Evolutionary conservation across 2,888 invertebrate species (phyloP).

Genomic region (Sphecodes monilicornis): DNA sequence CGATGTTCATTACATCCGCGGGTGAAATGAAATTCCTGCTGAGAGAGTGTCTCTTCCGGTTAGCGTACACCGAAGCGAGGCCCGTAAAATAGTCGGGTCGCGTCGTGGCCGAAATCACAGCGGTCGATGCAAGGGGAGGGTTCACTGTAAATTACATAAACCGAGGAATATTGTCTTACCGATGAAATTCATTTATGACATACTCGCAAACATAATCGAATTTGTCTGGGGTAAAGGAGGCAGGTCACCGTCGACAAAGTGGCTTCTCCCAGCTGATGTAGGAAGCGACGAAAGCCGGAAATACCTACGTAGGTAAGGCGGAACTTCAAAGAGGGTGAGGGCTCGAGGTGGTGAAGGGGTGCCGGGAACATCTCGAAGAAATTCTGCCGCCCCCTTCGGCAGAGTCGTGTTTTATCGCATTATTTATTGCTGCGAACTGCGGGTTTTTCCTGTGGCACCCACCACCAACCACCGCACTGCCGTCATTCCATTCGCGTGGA

Average conservation of each 20-base stretch:
- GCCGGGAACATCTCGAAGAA: conserved; percentile 60
- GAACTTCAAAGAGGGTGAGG: conserved; percentile 63
- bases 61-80: background rate
- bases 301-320: conserved; percentile 53
- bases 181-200: conserved; percentile 69
- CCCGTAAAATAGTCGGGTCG: background rate
- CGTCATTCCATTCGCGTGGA: conserved; percentile 70
- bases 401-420: conserved; percentile 84
- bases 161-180: conserved; percentile 62
- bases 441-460: conserved; percentile 55
- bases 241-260: conserved; percentile 64
- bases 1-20: background rate
- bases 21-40: background rate
- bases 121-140: conserved; percentile 9
- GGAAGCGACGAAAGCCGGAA: conserved; percentile 63
- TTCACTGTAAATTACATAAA: conserved; percentile 65
- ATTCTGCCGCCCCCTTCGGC: conserved; percentile 69
- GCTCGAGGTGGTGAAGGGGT: conserved; percentile 3
- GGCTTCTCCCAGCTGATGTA: conserved; percentile 60
- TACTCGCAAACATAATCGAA: conserved; percentile 68
- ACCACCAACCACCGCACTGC: conserved; percentile 34
- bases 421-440: conserved; percentile 82
- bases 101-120: conserved; percentile 25
- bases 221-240: conserved; percentile 57
- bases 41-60: background rate